Evolutionary conservation across 2,888 invertebrate species (phyloP).

Genomic region (Zhuqinia jingwanae): DNA sequence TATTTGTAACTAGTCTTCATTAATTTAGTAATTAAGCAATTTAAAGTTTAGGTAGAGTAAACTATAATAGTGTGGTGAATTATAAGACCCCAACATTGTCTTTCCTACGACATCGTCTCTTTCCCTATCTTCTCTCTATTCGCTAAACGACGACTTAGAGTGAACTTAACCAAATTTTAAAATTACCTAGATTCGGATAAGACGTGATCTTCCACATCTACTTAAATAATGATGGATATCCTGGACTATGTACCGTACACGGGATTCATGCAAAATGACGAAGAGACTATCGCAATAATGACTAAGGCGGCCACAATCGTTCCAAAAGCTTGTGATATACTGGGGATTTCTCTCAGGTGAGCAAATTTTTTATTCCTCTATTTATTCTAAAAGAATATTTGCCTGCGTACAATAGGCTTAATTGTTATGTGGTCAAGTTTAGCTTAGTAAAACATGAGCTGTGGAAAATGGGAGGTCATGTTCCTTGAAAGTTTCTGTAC

Average conservation of each 20-base stretch:
- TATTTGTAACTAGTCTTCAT: slow-evolving; percentile 64
- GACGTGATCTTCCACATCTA: slow-evolving; percentile 41
- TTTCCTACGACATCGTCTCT: slow-evolving; percentile 47
- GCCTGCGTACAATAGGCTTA: too few relatives aligned
- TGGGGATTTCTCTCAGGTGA: slow-evolving; percentile 78
- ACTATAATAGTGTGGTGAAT: slow-evolving; percentile 23
- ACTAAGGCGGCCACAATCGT: slow-evolving; percentile 76
- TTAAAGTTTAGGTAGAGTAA: slow-evolving; percentile 40
- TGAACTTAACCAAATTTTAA: slow-evolving; percentile 1
- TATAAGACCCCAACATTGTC: slow-evolving; percentile 60
- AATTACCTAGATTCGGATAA: not conserved
- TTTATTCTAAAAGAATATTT: too few relatives aligned
- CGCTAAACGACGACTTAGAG: not conserved
- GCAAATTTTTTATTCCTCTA: slow-evolving; percentile 32
- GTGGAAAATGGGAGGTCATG: too few relatives aligned
- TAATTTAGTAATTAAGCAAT: slow-evolving; percentile 49
- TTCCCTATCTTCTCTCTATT: slow-evolving; percentile 42
- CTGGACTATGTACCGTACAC: slow-evolving; percentile 75
- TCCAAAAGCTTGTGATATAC: slow-evolving; percentile 78
- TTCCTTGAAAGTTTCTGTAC: too few relatives aligned
- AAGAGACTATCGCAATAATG: slow-evolving; percentile 74
- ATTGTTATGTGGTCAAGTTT: too few relatives aligned
- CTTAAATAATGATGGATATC: slow-evolving; percentile 70
- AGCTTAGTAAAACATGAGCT: too few relatives aligned
- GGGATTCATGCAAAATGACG: slow-evolving; percentile 76